Base-by-base conservation (phyloP, 2,797 vertebrate species). In the Coccyzus lansbergi region DNA sequence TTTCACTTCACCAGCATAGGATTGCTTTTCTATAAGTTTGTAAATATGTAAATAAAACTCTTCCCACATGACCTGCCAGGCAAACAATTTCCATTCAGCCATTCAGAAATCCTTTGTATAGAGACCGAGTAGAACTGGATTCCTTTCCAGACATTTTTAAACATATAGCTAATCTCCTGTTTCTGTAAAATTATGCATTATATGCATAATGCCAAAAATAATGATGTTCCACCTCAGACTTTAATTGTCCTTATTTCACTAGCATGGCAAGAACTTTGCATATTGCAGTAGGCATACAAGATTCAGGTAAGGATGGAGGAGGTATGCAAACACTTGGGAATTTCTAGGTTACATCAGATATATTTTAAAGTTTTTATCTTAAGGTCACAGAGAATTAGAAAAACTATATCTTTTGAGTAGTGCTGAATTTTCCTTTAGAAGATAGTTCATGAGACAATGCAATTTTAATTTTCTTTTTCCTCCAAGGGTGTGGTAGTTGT, bases 201-300 rank as follows among this genome's bases (percentile, higher is more conserved):
- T 55, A 83, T 46, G 12, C 38, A 69, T 65, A 78, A 68, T 48
- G 55, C 28, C 15, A 48, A 91, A 95, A 93, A 92, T 93, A 94
- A 82, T 56, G 69, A 82, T 88, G 80, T 79, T 26, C 29, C 16
- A 40, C 51, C 51, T 92, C 70, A 92, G 38, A 88, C 65, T 29
- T 75, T 94, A 88, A 81, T 75, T 92, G 55, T 68, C 63, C 71
- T 52, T 89, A 65, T 69, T 84, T 80, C 70, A 52, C 51, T 17
- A 83, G 89, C 18, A 81, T 83, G 42, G 29, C 7, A 74, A 78
- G 51, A 68, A 46, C 20, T 88, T 93, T 94, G 70, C 86, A 92
- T 86, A 63, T 53, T 84, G 83, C 40, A 78, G 25, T 10, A 89
- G 14, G 68, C 19, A 83, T 53, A 62, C 15, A 34, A 60, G 59